Percentiles rank a stretch among this genome's conserved stretches.
Evolutionary conservation across 2,888 invertebrate species (phyloP).

Genomic region (Enchytraeus crypticus): DNA sequence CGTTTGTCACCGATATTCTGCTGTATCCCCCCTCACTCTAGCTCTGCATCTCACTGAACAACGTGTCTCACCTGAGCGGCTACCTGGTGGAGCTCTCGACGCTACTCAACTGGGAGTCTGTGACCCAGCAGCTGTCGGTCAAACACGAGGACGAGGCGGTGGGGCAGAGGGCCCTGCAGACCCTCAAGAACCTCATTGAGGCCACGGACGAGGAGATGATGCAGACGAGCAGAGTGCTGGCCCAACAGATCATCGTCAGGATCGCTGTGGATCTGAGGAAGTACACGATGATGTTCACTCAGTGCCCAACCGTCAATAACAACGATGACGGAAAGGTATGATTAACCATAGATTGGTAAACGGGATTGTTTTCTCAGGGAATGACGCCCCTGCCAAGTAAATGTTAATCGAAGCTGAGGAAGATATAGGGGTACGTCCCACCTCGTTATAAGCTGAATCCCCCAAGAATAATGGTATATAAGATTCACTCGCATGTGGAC

Average conservation of each 20-base stretch:
- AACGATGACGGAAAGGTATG: no score
- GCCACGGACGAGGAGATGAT: constrained; percentile 34
- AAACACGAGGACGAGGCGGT: constrained; percentile 34
- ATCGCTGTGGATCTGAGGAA: constrained; percentile 36
- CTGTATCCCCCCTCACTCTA: constrained; percentile 16
- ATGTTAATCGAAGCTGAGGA: no score
- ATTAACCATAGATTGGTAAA: no score
- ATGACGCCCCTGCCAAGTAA: no score
- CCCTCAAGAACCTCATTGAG: constrained; percentile 26
- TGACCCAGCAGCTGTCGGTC: constrained; percentile 29
- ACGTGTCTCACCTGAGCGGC: constrained; percentile 41
- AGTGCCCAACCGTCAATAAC: constrained; percentile 16
- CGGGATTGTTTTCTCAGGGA: no score
- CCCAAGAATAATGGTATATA: no score
- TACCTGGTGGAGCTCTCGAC: constrained; percentile 36
- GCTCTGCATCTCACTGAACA: constrained; percentile 45
- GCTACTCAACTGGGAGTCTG: constrained; percentile 33
- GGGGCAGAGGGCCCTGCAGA: constrained; percentile 30
- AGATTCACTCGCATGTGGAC: no score
- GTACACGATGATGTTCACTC: constrained; percentile 34
- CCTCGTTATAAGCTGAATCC: no score
- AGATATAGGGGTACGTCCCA: no score
- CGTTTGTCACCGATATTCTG: no score
- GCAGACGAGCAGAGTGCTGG: constrained; percentile 29
- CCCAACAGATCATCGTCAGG: constrained; percentile 33